These are phyloP conservation scores for Caenorhabditis elegans DNA, from an alignment of 1,140 invertebrate genomes.

Conservation along the genomic window WBcel235 BX284604.4:5085501-5086000, in stretches of 20 bases:
- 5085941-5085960: not conserved
- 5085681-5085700: not conserved
- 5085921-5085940: not conserved
- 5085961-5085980: not conserved
- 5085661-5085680: slow-evolving; percentile 10
- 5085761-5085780: not conserved
- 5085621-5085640: not conserved
- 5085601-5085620: slow-evolving; percentile 5
- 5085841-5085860: not conserved
- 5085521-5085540: not conserved
- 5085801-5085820: not conserved
- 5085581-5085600: not conserved
- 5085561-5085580: not conserved
- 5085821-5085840: not conserved
- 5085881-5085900: not conserved
- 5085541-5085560: slow-evolving; percentile 1
- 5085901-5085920: not conserved
- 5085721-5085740: not conserved
- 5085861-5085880: slow-evolving; percentile 13
- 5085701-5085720: not conserved
- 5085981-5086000: not conserved
- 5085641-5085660: not conserved
- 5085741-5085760: not conserved
- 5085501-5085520: not conserved
- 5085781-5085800: not conserved